These are phyloP conservation scores for Lanius collurio DNA, from an alignment of 2,113 vertebrate genomes.

Conservation along the genomic window DNA sequence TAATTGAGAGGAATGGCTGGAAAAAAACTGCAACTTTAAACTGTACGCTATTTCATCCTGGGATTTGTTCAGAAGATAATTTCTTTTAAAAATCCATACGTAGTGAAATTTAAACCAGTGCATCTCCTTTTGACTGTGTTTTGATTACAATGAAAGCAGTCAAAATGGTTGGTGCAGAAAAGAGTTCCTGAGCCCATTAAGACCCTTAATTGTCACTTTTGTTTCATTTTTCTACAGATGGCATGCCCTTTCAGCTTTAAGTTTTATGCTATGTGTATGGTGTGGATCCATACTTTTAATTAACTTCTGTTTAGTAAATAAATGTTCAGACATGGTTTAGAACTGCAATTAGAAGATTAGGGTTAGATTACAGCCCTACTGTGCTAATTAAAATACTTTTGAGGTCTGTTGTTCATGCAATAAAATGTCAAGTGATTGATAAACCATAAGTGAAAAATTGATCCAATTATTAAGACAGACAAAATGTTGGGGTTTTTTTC, in stretches of 20 bases:
- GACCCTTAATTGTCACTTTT: neutral
- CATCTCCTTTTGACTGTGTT: neutral
- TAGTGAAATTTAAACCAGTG: neutral
- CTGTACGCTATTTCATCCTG: neutral
- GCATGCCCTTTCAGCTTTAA: neutral
- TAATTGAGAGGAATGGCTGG: neutral
- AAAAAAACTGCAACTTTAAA: neutral
- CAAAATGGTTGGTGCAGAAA: neutral
- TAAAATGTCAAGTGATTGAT: constrained; percentile 71
- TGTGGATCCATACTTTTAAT: constrained; percentile 68
- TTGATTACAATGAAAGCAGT: neutral
- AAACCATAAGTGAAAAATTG: constrained; percentile 72
- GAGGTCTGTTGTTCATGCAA: constrained; percentile 59
- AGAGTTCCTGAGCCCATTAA: neutral
- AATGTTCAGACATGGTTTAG: constrained; percentile 58
- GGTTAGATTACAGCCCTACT: constrained; percentile 54
- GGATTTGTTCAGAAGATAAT: neutral
- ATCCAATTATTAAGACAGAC: constrained; percentile 69
- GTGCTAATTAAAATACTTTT: constrained; percentile 72
- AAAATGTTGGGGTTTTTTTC: neutral
- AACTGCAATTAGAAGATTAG: constrained; percentile 53
- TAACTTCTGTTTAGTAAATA: constrained; percentile 71
- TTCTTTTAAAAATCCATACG: neutral
- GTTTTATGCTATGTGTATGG: neutral
- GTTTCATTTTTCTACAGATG: neutral